Conservation (phyloP, 2,888 invertebrate species). For the Amphipyra tragopoginis region DNA sequence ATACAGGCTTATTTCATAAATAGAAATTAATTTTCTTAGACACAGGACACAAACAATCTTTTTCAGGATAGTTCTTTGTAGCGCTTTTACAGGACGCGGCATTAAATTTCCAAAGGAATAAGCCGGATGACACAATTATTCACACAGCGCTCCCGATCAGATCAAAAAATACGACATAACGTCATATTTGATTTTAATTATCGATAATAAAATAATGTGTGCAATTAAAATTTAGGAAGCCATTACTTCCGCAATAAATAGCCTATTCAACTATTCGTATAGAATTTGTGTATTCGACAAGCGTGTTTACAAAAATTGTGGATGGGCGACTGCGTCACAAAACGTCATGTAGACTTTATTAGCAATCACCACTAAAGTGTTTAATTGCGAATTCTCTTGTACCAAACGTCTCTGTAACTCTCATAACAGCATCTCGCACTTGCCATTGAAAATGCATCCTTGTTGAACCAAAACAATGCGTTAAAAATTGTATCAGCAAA, state of each 20-base stretch:
- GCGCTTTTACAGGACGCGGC: conserved; percentile 79
- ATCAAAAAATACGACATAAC: conserved; percentile 62
- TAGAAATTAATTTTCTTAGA: conserved; percentile 50
- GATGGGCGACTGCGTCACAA: conserved; percentile 79
- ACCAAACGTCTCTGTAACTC: conserved; percentile 56
- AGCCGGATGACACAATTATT: conserved; percentile 80
- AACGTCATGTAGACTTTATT: conserved; percentile 72
- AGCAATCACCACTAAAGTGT: conserved; percentile 68
- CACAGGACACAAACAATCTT: conserved; percentile 69
- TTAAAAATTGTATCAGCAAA: conserved; percentile 74
- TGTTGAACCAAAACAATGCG: conserved; percentile 72
- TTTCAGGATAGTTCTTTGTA: conserved; percentile 80
- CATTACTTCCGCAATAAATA: conserved; percentile 91
- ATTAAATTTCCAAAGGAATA: conserved; percentile 70
- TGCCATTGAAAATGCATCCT: conserved; percentile 78
- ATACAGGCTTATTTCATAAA: conserved; percentile 52
- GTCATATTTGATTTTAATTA: conserved; percentile 71
- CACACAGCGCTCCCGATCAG: conserved; percentile 68
- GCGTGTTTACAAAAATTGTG: conserved; percentile 90
- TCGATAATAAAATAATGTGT: conserved; percentile 76
- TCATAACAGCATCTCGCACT: conserved; percentile 56
- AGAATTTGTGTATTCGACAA: conserved; percentile 88
- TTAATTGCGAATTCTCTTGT: conserved; percentile 73
- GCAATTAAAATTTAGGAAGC: conserved; percentile 90
- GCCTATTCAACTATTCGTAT: conserved; percentile 84